Evolutionary conservation across 2,888 invertebrate genomes (phyloP), one percentile per base, ranked within the genome.

Genomic region (Germaria angustata): DNA sequence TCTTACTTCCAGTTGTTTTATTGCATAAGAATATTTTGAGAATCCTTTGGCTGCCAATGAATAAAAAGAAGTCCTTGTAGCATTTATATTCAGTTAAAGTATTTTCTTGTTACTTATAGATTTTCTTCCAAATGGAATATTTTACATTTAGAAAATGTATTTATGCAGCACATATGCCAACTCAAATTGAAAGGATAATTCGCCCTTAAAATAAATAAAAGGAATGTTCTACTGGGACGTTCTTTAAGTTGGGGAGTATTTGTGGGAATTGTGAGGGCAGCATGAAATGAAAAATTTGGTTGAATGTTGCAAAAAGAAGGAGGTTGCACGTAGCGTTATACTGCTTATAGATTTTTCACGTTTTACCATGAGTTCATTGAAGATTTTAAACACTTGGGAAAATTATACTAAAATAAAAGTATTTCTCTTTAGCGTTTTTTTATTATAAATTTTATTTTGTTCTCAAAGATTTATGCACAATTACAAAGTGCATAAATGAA

Each of bases 161-260:
- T 82, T 82, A 82, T 82, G 81, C 79, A 73, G 86, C 88, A 89
- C 89, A 89, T 88, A 89, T 89, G 89, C 89, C 89, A 89, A 90
- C 89, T 89, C 87, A 90, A 89, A 89, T 89, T 89, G 89, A 89
- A 89, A 90, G 90, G 90, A 89, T 89, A 89, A 89, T 89, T 90
- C 89, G 89, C 90, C 90, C 90, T 89, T 88, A 89, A 82, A 82
- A 71, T 69, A 82, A 66, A 15, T 34, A 59, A 75, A 69, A 71
- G 63, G 71, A 90, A 89, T 88, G 87, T 89, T 89, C 89, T 86
- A 89, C 85, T 86, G 90, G 87, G 89, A 85, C 85, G 85, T 78
- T 2, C 17, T 3, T 28, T 11, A n/a, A 15, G 46, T 13, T 24
- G 65, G 55, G 75, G 46, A 57, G 65, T 75, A 20, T 55, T 66